Conservation (phyloP, 2,888 invertebrate species). For the Drosophila conformis region DNA sequence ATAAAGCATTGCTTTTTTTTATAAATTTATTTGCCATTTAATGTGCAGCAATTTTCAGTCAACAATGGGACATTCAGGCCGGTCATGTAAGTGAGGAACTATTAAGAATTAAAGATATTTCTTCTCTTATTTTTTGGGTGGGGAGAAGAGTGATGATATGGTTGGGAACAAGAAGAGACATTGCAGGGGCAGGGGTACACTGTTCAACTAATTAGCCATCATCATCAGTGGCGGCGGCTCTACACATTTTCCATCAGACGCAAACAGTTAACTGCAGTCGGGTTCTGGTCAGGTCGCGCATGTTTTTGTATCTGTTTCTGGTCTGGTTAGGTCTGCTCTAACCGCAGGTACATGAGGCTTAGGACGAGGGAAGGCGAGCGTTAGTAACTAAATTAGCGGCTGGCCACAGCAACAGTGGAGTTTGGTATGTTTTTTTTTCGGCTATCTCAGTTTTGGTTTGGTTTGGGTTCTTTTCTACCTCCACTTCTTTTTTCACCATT, state of each 20-base stretch:
- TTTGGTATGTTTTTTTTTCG: constrained; percentile 30
- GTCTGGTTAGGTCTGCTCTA: constrained; percentile 27
- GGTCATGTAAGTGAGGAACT: constrained; percentile 37
- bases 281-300: constrained; percentile 13
- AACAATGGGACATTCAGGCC: constrained; percentile 42
- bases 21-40: constrained; percentile 62
- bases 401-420: constrained; percentile 42
- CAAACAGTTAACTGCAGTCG: constrained; percentile 58
- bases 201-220: constrained; percentile 73
- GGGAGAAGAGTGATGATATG: constrained; percentile 1
- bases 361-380: constrained; percentile 29
- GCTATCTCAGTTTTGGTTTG: constrained; percentile 26
- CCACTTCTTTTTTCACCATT: constrained; percentile 18
- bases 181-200: constrained; percentile 7
- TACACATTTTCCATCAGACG: constrained; percentile 66
- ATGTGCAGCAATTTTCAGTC: constrained; percentile 75
- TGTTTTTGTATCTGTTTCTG: constrained; percentile 15
- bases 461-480: constrained; percentile 20
- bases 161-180: not conserved
- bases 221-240: constrained; percentile 70
- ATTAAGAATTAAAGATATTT: constrained; percentile 55
- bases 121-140: not conserved
- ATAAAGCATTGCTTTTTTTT: constrained; percentile 14
- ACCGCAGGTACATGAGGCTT: constrained; percentile 57
- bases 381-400: constrained; percentile 79